These are phyloP conservation scores for Arbacia lixula DNA, from an alignment of 53 echinoderm and acorn worm species.

Conservation along the genomic window DNA sequence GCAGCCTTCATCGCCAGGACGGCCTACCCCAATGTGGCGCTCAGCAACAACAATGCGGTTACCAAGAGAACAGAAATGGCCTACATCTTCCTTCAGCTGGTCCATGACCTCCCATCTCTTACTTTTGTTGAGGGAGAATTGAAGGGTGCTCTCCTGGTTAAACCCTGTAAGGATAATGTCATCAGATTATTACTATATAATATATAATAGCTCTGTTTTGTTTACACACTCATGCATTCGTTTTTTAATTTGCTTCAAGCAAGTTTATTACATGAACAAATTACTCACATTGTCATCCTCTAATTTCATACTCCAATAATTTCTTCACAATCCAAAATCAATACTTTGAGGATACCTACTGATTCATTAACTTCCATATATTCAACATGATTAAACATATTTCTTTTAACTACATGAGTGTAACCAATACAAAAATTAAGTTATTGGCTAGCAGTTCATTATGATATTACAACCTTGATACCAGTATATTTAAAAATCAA, in stretches of 20 bases:
- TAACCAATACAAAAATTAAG: too few relatives aligned
- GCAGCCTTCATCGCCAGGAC: constrained; percentile 38
- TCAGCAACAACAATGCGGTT: constrained; percentile 61
- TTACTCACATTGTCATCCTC: neutral
- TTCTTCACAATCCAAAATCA: neutral
- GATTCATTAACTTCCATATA: too few relatives aligned
- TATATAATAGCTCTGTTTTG: too few relatives aligned
- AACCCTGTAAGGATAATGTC: constrained; percentile 3
- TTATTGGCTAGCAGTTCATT: too few relatives aligned
- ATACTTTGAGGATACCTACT: too few relatives aligned
- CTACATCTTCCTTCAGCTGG: constrained; percentile 57
- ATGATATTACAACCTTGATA: too few relatives aligned
- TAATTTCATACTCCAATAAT: neutral
- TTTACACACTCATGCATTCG: neutral
- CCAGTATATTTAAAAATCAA: too few relatives aligned
- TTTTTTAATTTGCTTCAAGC: neutral
- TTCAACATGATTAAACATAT: too few relatives aligned
- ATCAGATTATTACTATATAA: neutral
- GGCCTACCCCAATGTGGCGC: constrained; percentile 42
- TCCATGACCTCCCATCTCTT: constrained; percentile 74
- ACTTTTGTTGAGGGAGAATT: constrained; percentile 72
- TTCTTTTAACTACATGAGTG: too few relatives aligned
- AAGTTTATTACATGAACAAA: neutral
- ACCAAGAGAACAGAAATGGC: constrained; percentile 31
- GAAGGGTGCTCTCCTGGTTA: neutral